Evolutionary conservation across 2,113 vertebrate species (phyloP), one percentile per base, ranked within the genome.

Genomic region (Echinops telfairi): DNA sequence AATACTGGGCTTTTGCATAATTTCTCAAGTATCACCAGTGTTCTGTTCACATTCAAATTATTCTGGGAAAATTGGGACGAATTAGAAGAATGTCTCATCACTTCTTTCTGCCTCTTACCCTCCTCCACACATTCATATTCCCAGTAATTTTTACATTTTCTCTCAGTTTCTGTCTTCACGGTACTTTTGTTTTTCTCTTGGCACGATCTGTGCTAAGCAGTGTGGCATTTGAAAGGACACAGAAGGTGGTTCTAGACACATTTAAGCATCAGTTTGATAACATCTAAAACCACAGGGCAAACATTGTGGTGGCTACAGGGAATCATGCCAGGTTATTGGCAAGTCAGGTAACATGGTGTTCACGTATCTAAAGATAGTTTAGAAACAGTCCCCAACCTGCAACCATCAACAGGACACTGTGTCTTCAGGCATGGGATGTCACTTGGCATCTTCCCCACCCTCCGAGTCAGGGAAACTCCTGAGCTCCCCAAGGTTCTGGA

Each of bases 151-250:
- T 33, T 29, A 68, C 9, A 23, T 88, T 70, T 70, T 82, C 88
- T 78, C 43, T 89, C 22, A 75, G 20, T 53, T 77, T 79, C 31
- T 76, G 12, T 53, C 78, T 87, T 93, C 33, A 73, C 14, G 31
- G 75, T 57, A 91, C 22, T 23, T 68, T 83, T 86, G n/a, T n/a
- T 36, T 53, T 20, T 4, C 2, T 23, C 76, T 80, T 70, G 85
- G 73, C 40, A 33, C 53, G 79, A 43, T 75, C 83, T 88, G 6
- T 88, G 47, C 71, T 64, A 23, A 94, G 79, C 36, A 31, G 33
- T 38, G 10, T 80, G 36, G 75, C 81, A 80, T 90, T 71, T 83
- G 33, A 90, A 88, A 96, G n/a, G 80, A 87, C 36, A 43, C 20
- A 0, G 60, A 91, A 62, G 75, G 73, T 88, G 81, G 81, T 79